Conservation (phyloP, 2,797 vertebrate genomes). For the Clarias pachynema region DNA sequence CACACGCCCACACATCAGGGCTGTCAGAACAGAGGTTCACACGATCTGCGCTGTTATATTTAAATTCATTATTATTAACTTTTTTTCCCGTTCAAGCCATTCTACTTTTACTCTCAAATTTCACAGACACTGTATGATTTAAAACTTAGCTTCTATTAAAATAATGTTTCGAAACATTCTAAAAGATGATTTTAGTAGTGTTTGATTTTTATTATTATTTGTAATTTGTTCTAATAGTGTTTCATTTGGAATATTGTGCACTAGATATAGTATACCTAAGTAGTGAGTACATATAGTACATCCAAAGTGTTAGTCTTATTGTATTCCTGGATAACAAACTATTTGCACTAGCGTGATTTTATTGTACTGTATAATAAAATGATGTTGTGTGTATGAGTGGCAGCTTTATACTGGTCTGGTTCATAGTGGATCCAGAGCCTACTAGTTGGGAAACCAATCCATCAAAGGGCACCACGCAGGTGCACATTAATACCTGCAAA, state of each 20-base stretch:
- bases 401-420: background rate
- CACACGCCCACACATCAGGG: slow-evolving; percentile 1
- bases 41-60: background rate
- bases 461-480: background rate
- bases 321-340: background rate
- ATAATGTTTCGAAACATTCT: background rate
- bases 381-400: background rate
- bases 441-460: background rate
- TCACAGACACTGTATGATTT: background rate
- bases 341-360: background rate
- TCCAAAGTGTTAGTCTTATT: background rate
- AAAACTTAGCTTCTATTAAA: background rate
- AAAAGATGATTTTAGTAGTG: background rate
- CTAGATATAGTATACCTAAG: background rate
- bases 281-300: no score
- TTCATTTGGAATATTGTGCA: background rate
- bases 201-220: background rate
- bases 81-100: no score
- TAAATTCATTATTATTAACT: no score
- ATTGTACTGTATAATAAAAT: background rate
- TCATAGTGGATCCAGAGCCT: background rate
- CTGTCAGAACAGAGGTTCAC: background rate
- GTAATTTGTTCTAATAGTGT: background rate
- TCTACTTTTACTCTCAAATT: background rate
- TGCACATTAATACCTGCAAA: background rate